Percentiles rank a stretch among this genome's conserved stretches.
Conservation (phyloP, 2,888 invertebrate species). For the Cephus spinipes region DNA sequence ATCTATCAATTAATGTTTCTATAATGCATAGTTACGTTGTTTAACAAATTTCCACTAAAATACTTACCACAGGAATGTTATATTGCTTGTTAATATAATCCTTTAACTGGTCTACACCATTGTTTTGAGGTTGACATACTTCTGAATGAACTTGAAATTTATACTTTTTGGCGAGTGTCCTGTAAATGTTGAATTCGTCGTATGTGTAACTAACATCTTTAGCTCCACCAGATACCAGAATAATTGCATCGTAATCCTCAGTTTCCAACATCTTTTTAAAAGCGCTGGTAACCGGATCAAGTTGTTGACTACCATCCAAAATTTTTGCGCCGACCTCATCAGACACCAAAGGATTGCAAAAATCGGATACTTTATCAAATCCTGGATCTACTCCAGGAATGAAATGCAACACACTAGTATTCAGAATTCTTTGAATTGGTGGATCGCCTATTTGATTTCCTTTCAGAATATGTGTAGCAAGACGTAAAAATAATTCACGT, state of each 20-base stretch:
- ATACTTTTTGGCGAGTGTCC: slow-evolving; percentile 48
- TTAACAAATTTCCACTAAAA: background rate
- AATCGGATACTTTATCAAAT: slow-evolving; percentile 67
- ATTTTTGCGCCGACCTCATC: slow-evolving; percentile 78
- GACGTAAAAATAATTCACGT: slow-evolving; percentile 84
- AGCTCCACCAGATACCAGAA: slow-evolving; percentile 82
- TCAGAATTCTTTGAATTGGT: slow-evolving; percentile 73
- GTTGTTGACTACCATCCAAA: slow-evolving; percentile 65
- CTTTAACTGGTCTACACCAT: slow-evolving; percentile 45
- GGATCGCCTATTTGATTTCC: slow-evolving; percentile 80
- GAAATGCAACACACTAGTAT: slow-evolving; percentile 82
- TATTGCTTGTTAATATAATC: slow-evolving; percentile 72
- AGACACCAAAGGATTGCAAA: slow-evolving; percentile 64
- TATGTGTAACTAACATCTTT: slow-evolving; percentile 73
- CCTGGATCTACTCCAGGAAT: slow-evolving; percentile 78
- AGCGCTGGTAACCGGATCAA: slow-evolving; percentile 70
- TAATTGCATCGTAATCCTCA: slow-evolving; percentile 78
- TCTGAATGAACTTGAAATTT: slow-evolving; percentile 68
- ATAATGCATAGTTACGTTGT: background rate
- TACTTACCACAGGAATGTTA: slow-evolving; percentile 71
- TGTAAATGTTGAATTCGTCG: slow-evolving; percentile 64
- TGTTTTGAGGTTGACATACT: slow-evolving; percentile 45
- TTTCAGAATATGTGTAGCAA: slow-evolving; percentile 83
- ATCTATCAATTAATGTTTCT: slow-evolving; percentile 40
- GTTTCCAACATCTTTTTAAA: slow-evolving; percentile 75